Evolutionary conservation across 1,140 invertebrate species (phyloP).

Genomic region (Lasioglossum baleicum): DNA sequence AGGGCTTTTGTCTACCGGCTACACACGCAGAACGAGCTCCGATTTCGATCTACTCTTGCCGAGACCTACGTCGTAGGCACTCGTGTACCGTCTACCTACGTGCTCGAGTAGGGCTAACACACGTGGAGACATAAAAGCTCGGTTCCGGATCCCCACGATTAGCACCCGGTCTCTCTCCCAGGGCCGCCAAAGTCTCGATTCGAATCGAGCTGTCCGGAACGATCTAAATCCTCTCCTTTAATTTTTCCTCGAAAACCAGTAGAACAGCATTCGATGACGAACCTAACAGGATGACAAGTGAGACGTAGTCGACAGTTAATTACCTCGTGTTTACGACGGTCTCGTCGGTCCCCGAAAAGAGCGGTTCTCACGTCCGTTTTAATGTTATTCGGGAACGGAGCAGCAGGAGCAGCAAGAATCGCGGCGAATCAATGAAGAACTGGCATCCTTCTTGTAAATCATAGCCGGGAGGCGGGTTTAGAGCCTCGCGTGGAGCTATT

Average conservation of each 20-base stretch:
- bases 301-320: no score
- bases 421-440: not conserved
- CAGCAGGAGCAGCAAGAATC: not conserved
- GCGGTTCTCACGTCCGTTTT: no score
- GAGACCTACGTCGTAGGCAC: constrained; percentile 48
- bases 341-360: no score
- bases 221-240: not conserved
- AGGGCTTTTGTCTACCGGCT: constrained; percentile 49
- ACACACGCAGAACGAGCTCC: constrained; percentile 58
- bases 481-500: not conserved
- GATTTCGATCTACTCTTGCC: constrained; percentile 60
- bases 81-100: constrained; percentile 49
- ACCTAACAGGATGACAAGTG: no score
- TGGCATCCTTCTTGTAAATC: not conserved
- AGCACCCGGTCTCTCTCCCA: constrained; percentile 5
- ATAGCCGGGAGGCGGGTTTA: not conserved
- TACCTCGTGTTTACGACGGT: no score
- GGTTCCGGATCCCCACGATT: constrained; percentile 35
- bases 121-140: constrained; percentile 58
- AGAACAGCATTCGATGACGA: no score
- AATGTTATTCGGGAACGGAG: not conserved
- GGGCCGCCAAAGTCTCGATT: constrained; percentile 47
- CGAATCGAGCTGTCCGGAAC: constrained; percentile 41
- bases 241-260: no score
- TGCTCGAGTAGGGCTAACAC: constrained; percentile 51